Base-by-base conservation (phyloP, 2,888 invertebrate genomes). In the Rhodophaea formosa region DNA sequence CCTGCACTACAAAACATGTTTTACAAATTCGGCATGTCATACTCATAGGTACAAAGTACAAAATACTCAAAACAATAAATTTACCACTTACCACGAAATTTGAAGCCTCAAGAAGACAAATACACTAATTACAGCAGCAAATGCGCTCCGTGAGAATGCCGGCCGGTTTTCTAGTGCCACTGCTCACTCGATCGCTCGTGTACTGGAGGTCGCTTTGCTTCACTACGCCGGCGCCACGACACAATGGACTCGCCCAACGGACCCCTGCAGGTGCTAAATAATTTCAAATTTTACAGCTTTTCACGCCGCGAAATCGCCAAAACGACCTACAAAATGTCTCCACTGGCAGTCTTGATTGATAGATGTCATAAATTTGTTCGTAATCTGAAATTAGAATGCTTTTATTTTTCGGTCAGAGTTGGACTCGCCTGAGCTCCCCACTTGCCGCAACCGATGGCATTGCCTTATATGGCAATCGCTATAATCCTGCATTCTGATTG, bases 381-480 rank as follows among this genome's bases (percentile, higher is more conserved):
- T 62, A 73, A 77, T 79, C 84, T 72, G 72, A 80, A 81, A 80
- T 75, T 76, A 62, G 83, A 84, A 83, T 70, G 62, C 60, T 64
- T 71, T 75, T 56, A 73, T 76, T 76, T 74, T 79, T 75, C 75
- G 69, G 70, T 66, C 67, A 71, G 68, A 66, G 75, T 74, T 86
- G 78, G 84, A 85, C 84, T 86, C 86, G 91, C 88, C 90, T 84
- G 88, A 88, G 86, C 91, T 88, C 87, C 82, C 80, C 84, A 79
- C 84, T 84, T 77, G 71, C 74, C 76, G 77, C 82, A 83, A 92
- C 91, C 92, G 93, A 91, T 93, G 92, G 93, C 92, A 92, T 94
- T 93, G 94, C 95, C 95, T 94, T 95, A 95, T 95, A 95, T 94
- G 95, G 95, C 93, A 94, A 95, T 95, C 93, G 93, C 94, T 93